These are phyloP conservation scores for Rhombomys opimus DNA, from an alignment of 2,113 vertebrate genomes.

Conservation along the genomic window DNA sequence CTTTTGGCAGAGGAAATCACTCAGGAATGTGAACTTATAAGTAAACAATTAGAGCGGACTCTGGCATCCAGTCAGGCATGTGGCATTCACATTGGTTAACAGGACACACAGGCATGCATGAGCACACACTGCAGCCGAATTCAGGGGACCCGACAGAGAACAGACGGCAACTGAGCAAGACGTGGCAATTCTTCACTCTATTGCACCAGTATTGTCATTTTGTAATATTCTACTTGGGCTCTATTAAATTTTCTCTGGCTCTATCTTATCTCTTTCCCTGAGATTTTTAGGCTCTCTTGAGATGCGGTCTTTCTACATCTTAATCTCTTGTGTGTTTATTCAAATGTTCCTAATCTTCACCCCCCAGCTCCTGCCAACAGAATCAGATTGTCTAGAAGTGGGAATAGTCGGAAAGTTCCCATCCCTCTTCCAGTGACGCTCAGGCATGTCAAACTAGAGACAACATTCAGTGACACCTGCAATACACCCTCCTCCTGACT, in stretches of 20 bases:
- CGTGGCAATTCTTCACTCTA: neutral
- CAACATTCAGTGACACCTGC: neutral
- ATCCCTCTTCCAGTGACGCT: neutral
- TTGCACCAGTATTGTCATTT: neutral
- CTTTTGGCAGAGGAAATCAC: neutral
- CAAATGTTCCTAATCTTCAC: neutral
- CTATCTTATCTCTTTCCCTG: neutral
- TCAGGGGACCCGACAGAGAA: neutral
- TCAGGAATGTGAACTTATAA: conserved; percentile 67
- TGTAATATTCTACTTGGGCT: neutral
- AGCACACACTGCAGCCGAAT: neutral
- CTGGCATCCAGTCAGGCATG: conserved; percentile 1
- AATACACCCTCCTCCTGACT: neutral
- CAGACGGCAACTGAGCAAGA: neutral
- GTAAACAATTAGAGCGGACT: conserved; percentile 65
- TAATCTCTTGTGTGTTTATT: neutral
- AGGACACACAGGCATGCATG: neutral
- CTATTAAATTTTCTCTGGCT: conserved; percentile 9
- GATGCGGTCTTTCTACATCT: neutral
- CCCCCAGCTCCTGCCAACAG: neutral
- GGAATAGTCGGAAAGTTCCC: neutral
- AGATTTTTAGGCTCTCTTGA: conserved; percentile 17
- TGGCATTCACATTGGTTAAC: neutral
- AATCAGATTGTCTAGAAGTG: neutral
- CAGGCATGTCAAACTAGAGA: neutral